Evolutionary conservation across 2,888 invertebrate genomes (phyloP).

Genomic region (Tenthredo notha): DNA sequence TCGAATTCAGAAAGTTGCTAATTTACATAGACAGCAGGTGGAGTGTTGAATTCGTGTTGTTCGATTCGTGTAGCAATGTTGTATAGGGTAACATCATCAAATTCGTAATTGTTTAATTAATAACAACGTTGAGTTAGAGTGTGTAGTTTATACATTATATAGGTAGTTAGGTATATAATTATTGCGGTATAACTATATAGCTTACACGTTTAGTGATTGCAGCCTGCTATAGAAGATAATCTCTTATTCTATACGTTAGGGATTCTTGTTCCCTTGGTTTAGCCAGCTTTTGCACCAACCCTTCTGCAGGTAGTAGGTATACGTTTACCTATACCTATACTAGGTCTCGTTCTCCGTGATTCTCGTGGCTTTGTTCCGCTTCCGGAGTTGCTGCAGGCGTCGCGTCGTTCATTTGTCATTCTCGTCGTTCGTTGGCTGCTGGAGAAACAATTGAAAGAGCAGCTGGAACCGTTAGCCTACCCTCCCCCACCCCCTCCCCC

Average conservation of each 20-base stretch:
- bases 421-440: slow-evolving; percentile 41
- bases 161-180: neutral
- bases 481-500: neutral
- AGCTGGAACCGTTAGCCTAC: slow-evolving; percentile 12
- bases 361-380: slow-evolving; percentile 48
- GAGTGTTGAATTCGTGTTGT: neutral
- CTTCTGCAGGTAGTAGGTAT: neutral
- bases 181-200: neutral
- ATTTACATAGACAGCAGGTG: neutral
- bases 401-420: slow-evolving; percentile 47
- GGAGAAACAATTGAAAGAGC: slow-evolving; percentile 53
- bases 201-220: neutral
- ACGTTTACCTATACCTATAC: neutral
- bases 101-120: slow-evolving; percentile 74
- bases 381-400: slow-evolving; percentile 37
- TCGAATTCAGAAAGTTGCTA: neutral
- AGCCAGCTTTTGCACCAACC: neutral
- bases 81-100: slow-evolving; percentile 66
- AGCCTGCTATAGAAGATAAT: neutral
- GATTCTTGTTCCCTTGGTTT: slow-evolving; percentile 20
- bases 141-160: too few relatives aligned
- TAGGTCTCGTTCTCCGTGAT: neutral
- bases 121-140: neutral
- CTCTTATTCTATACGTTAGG: neutral
- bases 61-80: slow-evolving; percentile 3